Conservation (phyloP, 2,888 invertebrate genomes). For the Petrophora chlorosata region DNA sequence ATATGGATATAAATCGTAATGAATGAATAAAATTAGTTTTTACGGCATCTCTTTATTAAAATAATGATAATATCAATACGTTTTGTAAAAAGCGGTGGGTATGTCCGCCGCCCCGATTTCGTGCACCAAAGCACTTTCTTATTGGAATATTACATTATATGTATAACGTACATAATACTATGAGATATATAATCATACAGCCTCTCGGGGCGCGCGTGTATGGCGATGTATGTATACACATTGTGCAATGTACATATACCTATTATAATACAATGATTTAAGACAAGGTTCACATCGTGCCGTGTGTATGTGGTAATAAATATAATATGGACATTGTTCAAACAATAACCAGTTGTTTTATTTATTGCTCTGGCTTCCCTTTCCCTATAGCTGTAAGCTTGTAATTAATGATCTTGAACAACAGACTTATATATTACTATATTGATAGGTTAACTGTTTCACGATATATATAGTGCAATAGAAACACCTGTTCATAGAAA, state of each 20-base stretch:
- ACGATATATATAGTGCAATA: too few relatives aligned
- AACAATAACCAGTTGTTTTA: slow-evolving; percentile 85
- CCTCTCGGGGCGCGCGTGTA: slow-evolving; percentile 86
- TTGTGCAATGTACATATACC: slow-evolving; percentile 89
- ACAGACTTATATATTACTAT: slow-evolving; percentile 1
- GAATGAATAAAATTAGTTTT: slow-evolving; percentile 82
- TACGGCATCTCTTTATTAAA: slow-evolving; percentile 84
- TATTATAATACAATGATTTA: slow-evolving; percentile 89
- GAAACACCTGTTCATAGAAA: too few relatives aligned
- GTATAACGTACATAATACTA: slow-evolving; percentile 82
- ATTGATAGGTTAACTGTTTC: slow-evolving; percentile 9
- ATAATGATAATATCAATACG: slow-evolving; percentile 82
- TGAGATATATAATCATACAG: slow-evolving; percentile 84
- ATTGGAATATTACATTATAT: slow-evolving; percentile 84
- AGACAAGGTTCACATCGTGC: slow-evolving; percentile 96
- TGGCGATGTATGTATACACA: slow-evolving; percentile 87
- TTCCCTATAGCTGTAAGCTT: slow-evolving; percentile 26
- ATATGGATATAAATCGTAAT: slow-evolving; percentile 84
- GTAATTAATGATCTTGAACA: slow-evolving; percentile 22
- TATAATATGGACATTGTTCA: slow-evolving; percentile 95
- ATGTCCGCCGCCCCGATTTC: slow-evolving; percentile 80
- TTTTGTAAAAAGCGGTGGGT: slow-evolving; percentile 83
- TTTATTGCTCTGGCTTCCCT: slow-evolving; percentile 48
- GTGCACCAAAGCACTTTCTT: slow-evolving; percentile 85
- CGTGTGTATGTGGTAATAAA: slow-evolving; percentile 95